These are phyloP conservation scores for Linnaemya tessellans DNA, from an alignment of 2,888 invertebrate genomes.

Conservation along the genomic window DNA sequence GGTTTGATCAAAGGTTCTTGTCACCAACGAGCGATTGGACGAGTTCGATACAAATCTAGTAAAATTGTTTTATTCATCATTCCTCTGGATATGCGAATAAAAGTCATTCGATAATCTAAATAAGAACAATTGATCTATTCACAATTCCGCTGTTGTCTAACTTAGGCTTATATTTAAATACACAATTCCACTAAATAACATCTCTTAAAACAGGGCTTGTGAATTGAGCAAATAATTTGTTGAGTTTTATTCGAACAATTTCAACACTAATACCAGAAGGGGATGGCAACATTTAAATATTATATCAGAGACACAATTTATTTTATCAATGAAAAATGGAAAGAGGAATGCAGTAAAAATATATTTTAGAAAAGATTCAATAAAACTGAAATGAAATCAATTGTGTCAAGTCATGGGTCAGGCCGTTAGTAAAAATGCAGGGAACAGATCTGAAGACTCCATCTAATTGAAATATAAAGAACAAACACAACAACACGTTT, in stretches of 20 bases:
- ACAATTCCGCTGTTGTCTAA: no score
- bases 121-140: no score
- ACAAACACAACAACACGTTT: slow-evolving; percentile 44
- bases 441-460: slow-evolving; percentile 18
- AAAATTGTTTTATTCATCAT: no score
- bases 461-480: slow-evolving; percentile 56
- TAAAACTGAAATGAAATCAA: slow-evolving; percentile 56
- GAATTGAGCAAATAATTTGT: no score
- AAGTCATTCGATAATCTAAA: no score
- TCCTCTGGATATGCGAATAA: no score
- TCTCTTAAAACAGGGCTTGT: no score
- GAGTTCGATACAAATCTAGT: no score
- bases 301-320: slow-evolving; percentile 26
- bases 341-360: slow-evolving; percentile 24
- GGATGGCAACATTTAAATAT: slow-evolving; percentile 26
- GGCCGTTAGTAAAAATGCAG: slow-evolving; percentile 13
- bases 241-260: background rate
- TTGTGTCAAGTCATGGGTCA: slow-evolving; percentile 66
- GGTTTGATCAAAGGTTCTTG: no score
- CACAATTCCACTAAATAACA: no score
- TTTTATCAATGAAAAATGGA: slow-evolving; percentile 52
- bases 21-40: no score
- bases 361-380: background rate
- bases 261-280: background rate
- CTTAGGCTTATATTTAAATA: no score